Evolutionary conservation across 2,113 vertebrate genomes (phyloP).

Genomic region (Orcinus orca): DNA sequence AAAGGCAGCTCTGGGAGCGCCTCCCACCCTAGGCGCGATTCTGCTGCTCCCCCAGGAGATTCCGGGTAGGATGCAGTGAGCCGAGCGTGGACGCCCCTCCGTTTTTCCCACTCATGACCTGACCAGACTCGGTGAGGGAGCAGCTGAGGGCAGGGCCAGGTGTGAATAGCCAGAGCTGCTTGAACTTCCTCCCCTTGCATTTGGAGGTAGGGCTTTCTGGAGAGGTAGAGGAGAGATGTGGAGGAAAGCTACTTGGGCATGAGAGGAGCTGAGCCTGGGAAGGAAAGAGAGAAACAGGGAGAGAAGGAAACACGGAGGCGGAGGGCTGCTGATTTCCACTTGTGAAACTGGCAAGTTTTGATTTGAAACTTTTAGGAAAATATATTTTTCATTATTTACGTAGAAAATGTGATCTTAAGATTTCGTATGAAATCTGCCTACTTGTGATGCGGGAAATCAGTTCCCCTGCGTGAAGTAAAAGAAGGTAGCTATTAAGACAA

Average conservation of each 20-base stretch:
- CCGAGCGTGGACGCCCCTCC: background rate
- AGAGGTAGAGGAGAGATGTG: background rate
- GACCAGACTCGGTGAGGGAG: background rate
- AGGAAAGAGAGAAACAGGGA: background rate
- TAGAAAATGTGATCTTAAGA: background rate
- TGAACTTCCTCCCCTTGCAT: background rate
- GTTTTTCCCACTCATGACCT: background rate
- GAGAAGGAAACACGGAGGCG: background rate
- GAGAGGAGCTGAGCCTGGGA: background rate
- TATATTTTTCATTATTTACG: background rate
- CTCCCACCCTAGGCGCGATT: conserved; percentile 17
- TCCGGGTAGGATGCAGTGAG: background rate
- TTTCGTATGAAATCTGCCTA: background rate
- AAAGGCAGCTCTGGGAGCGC: background rate
- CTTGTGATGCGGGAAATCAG: background rate
- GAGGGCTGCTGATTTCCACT: background rate
- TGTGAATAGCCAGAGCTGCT: background rate
- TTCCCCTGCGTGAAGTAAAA: background rate
- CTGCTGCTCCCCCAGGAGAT: background rate
- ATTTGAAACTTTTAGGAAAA: conserved; percentile 39
- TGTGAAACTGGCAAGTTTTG: conserved; percentile 15
- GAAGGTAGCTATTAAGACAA: background rate
- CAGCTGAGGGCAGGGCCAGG: background rate
- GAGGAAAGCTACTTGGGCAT: background rate
- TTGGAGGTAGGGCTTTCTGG: background rate